phyloP scores from a whole-genome alignment of 2,888 invertebrate genomes.

The Sphinx pinastri region DNA sequence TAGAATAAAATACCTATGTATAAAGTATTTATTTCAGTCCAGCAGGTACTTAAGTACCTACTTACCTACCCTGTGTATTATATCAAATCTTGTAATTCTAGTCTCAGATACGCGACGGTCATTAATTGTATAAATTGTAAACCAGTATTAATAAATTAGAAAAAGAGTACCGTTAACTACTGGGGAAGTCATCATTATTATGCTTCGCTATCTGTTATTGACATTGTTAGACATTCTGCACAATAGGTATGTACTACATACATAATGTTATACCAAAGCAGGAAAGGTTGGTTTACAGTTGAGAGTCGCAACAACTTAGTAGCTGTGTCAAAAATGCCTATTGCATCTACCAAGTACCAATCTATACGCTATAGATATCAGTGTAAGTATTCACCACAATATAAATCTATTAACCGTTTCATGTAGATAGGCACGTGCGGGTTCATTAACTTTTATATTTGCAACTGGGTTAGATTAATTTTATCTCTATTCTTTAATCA shows the following conservation, averaged over 20 bases:
- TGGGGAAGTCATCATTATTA: constrained; percentile 57
- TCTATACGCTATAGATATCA: too few species aligned
- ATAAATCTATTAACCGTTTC: neutral
- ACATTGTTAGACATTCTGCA: constrained; percentile 51
- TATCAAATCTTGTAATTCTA: too few species aligned
- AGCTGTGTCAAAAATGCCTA: constrained; percentile 3
- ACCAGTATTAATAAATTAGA: constrained; percentile 44
- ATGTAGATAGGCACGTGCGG: constrained; percentile 28
- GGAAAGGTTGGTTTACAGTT: neutral
- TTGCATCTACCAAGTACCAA: too few species aligned
- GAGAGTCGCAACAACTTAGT: neutral
- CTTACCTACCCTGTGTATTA: too few species aligned
- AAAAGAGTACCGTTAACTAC: constrained; percentile 60
- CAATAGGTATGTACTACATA: constrained; percentile 14
- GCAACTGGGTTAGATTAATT: constrained; percentile 43
- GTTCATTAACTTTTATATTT: constrained; percentile 48
- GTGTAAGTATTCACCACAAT: neutral
- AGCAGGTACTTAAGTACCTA: too few species aligned
- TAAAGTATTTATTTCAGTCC: too few species aligned
- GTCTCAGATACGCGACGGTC: too few species aligned
- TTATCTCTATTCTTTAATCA: constrained; percentile 42
- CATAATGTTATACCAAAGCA: too few species aligned
- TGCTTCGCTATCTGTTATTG: constrained; percentile 52
- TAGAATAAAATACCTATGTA: too few species aligned
- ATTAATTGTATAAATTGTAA: too few species aligned